Base-by-base conservation (phyloP, 1,140 invertebrate genomes). In the Brachionus manjavacas region DNA sequence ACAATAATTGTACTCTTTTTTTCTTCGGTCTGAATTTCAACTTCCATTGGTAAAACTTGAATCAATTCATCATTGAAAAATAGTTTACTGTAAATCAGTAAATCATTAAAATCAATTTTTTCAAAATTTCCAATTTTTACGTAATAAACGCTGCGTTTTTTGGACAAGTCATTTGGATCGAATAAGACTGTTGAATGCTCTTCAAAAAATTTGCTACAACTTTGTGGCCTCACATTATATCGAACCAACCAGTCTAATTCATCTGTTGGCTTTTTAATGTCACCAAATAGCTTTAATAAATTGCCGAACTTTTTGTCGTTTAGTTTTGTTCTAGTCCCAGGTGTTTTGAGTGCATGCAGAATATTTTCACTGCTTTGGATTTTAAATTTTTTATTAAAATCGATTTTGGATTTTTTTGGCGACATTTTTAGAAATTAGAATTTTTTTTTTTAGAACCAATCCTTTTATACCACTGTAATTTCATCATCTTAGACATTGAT, bases 231-330 rank as follows among this genome's bases (percentile, higher is more conserved):
- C 60, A 87, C 88, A 70, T 85, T 85, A 85, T 87, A 88, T 70
- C 88, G 87, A 1, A 87, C 87, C 41, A 88, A 66, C 88, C 88
- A 88, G 68, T 88, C 88, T 85, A 87, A 86, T 16, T 86, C 85
- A 78, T 60, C 76, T 39, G 85, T 86, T 12, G 87, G 87, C 2
- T 85, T 66, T 8, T 87, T 87, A 25, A 88, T 72, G 9, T 85
- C 55, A 20, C 68, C 35, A 79, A 88, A 88, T 79, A 31, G 25
- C 66, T 68, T 81, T 4, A 81, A 14, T 35, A 81, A 41, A 41
- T 81, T 81, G 11, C 3, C n/a, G 41, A 81, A 68, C 49, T 60
- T 81, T 64, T 60, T 43, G 41, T 81, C 79, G n/a, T 76, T 76
- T 76, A 49, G 39, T 46, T 76, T 25, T 76, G 39, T 76, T 76